A percentile compares a stretch with the other conserved stretches of the same genome.
Conservation (phyloP, 2,113 vertebrate species). For the Calonectris borealis region DNA sequence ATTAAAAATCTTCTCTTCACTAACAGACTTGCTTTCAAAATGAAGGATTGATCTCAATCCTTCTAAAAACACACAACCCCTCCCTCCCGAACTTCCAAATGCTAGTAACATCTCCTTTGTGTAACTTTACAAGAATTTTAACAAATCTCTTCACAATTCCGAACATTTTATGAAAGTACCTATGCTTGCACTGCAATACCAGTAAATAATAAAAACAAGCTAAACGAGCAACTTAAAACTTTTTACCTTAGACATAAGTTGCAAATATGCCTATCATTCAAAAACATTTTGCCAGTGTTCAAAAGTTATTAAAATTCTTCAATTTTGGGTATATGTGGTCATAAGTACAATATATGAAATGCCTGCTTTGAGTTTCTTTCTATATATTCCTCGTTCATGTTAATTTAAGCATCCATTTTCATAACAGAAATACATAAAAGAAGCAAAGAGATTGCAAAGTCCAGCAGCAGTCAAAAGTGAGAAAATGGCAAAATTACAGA, state of each 20-base stretch:
- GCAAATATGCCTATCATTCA: neutral
- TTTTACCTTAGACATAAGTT: neutral
- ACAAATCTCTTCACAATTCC: neutral
- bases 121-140: neutral
- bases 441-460: neutral
- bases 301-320: neutral
- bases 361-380: neutral
- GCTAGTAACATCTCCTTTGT: neutral
- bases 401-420: neutral
- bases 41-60: neutral
- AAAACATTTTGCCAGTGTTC: neutral
- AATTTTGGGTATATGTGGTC: neutral
- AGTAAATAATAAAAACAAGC: neutral
- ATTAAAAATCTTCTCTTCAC: neutral
- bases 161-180: neutral
- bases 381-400: neutral
- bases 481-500: neutral
- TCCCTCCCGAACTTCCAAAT: neutral
- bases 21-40: neutral
- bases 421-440: neutral
- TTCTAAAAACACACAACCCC: neutral
- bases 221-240: neutral
- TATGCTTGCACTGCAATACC: neutral
- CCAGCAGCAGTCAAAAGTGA: neutral
- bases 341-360: neutral